Conservation (phyloP, 2,113 vertebrate species). For the Anser cygnoides region DNA sequence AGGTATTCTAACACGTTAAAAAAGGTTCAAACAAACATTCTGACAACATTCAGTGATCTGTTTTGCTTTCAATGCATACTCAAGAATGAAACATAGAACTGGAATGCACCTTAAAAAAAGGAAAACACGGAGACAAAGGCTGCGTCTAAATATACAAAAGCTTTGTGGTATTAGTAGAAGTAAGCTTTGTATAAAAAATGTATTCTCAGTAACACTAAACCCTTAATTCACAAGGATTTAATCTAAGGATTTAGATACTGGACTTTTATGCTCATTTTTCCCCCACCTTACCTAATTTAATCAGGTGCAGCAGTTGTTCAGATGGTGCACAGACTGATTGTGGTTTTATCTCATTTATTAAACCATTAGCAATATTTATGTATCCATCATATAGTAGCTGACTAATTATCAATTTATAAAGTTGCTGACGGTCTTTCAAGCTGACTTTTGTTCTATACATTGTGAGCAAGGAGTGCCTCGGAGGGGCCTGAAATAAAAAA, state of each 20-base stretch:
- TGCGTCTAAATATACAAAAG: neutral
- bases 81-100: neutral
- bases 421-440: conserved; percentile 94
- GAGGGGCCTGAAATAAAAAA: conserved; percentile 62
- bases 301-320: conserved; percentile 96
- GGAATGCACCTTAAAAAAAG: neutral
- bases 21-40: neutral
- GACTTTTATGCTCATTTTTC: neutral
- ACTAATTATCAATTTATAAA: conserved; percentile 96
- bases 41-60: neutral
- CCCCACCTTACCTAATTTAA: conserved; percentile 87
- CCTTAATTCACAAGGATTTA: neutral
- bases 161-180: neutral
- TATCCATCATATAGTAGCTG: conserved; percentile 98
- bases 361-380: conserved; percentile 92
- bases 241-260: neutral
- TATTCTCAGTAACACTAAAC: neutral
- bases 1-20: neutral
- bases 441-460: conserved; percentile 98
- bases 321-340: conserved; percentile 93
- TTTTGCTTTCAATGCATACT: neutral
- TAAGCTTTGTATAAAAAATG: neutral
- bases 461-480: conserved; percentile 63
- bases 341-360: conserved; percentile 94
- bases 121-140: neutral